Evolutionary conservation across 1,140 invertebrate genomes (phyloP), one percentile per base, ranked within the genome.

Genomic region (Rhyacophila brunnea): DNA sequence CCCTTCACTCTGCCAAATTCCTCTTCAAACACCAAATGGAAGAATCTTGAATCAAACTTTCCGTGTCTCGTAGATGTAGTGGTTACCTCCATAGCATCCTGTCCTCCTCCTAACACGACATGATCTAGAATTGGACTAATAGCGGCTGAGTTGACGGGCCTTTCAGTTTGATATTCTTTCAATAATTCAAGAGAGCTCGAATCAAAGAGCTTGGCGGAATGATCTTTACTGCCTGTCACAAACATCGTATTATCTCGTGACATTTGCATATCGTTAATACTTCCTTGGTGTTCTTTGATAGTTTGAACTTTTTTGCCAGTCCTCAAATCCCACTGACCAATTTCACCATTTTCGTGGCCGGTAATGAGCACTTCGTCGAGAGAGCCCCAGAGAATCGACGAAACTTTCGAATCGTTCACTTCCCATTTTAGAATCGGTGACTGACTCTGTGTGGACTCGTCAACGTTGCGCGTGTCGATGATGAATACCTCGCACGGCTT

Each of bases 51-150:
- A 75, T 99, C 97, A 71, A 99, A 99, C 81, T 99, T 99, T 18
- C 97, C 98, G 54, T 93, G 86, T 66, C 92, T 85, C 0, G 95
- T 88, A 0, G 94, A 96, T 0, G 96, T 99, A 5, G 95, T 98
- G 32, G 98, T 99, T 48, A 99, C 98, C 71, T 97, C 93, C 91
- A 96, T 98, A 57, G 96, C 96, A 78, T 99, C 96, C 80, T 99
- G 96, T 71, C 96, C 96, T 77, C 96, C 96, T 57, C 96, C 96
- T 46, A 98, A 76, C 11, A 96, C 91, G 1, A 98, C 95, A 82
- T 98, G 96, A 75, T 98, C 93, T 57, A 87, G 76, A 62, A 93
- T 92, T 0, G 96, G 96, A 58, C 95, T 97, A 58, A 99, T 89
- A 6, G 95, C 89, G 7, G 96, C 96, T 15, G 95, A 98, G 72